Percentiles rank a stretch among this genome's conserved stretches.
Evolutionary conservation across 1,140 invertebrate species (phyloP).

Genomic region (Matsumurasca onukii): DNA sequence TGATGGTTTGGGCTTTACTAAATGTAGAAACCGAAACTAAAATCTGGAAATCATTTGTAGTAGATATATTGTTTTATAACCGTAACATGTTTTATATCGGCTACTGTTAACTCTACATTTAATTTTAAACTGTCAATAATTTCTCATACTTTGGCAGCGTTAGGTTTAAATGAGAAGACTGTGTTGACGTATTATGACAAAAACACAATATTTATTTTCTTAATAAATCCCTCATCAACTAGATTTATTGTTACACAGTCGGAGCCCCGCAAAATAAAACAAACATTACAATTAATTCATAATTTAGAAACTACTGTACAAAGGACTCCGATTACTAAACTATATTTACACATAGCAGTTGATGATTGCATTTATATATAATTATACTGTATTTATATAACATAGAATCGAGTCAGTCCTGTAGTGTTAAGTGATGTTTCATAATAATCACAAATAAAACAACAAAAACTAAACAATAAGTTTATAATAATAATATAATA

Average conservation of each 20-base stretch:
- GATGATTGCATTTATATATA: conserved; percentile 23
- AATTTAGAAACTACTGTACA: conserved; percentile 24
- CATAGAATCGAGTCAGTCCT: conserved; percentile 12
- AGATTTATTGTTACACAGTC: conserved; percentile 30
- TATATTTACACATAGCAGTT: conserved; percentile 24
- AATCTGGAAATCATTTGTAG: too few species aligned
- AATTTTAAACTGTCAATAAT: too few species aligned
- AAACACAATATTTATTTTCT: conserved; percentile 41
- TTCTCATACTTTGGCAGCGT: not conserved
- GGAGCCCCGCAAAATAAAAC: conserved; percentile 13
- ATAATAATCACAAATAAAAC: conserved; percentile 24
- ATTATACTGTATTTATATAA: conserved; percentile 26
- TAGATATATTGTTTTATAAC: too few species aligned
- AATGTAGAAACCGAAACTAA: too few species aligned
- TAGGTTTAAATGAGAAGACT: conserved; percentile 33
- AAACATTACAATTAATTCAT: conserved; percentile 22
- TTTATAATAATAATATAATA: conserved; percentile 25
- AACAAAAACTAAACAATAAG: conserved; percentile 24
- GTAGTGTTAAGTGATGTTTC: conserved; percentile 9
- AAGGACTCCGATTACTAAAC: not conserved
- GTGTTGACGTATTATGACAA: conserved; percentile 39
- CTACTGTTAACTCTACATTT: too few species aligned
- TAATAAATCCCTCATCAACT: conserved; percentile 35
- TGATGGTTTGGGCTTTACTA: too few species aligned
- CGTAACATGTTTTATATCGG: too few species aligned